Percentiles rank a stretch among this genome's conserved stretches.
phyloP scores from a whole-genome alignment of 2,888 invertebrate genomes.

The Drosophila subquinaria region DNA sequence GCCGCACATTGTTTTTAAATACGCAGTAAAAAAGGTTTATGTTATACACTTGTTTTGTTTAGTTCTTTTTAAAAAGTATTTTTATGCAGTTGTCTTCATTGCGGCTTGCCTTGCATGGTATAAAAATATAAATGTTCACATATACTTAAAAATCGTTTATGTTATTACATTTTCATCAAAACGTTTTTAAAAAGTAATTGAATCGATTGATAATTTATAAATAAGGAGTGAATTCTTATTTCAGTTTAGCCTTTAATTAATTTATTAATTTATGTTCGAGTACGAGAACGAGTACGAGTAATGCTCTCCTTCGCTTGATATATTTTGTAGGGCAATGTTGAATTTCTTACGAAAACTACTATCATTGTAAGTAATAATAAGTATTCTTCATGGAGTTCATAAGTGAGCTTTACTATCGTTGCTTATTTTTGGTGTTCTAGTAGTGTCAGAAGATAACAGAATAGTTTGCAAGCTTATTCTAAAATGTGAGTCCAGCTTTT shows the following conservation, averaged over 20 bases:
- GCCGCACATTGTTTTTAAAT: constrained; percentile 50
- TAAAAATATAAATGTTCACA: constrained; percentile 81
- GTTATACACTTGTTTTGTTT: constrained; percentile 46
- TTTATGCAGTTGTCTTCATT: constrained; percentile 58
- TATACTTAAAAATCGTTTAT: constrained; percentile 71
- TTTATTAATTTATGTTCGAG: constrained; percentile 26
- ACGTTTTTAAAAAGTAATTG: constrained; percentile 53
- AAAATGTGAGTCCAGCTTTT: constrained; percentile 57
- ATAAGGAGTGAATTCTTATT: constrained; percentile 48
- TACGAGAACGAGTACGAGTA: constrained; percentile 4
- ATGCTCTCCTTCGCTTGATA: constrained; percentile 14
- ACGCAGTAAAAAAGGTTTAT: constrained; percentile 69
- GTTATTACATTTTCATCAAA: constrained; percentile 55
- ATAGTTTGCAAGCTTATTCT: constrained; percentile 43
- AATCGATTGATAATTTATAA: constrained; percentile 56
- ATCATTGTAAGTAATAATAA: constrained; percentile 24
- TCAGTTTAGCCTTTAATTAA: constrained; percentile 24
- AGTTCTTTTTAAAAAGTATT: constrained; percentile 40
- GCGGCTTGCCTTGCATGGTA: constrained; percentile 71
- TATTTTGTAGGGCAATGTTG: constrained; percentile 44
- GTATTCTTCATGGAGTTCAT: constrained; percentile 46
- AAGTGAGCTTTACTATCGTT: constrained; percentile 68
- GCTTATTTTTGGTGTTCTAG: constrained; percentile 59
- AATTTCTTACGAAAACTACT: constrained; percentile 47
- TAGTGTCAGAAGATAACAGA: constrained; percentile 58